Base-by-base conservation (phyloP, 2,797 vertebrate species). In the Phrynocephalus forsythii region DNA sequence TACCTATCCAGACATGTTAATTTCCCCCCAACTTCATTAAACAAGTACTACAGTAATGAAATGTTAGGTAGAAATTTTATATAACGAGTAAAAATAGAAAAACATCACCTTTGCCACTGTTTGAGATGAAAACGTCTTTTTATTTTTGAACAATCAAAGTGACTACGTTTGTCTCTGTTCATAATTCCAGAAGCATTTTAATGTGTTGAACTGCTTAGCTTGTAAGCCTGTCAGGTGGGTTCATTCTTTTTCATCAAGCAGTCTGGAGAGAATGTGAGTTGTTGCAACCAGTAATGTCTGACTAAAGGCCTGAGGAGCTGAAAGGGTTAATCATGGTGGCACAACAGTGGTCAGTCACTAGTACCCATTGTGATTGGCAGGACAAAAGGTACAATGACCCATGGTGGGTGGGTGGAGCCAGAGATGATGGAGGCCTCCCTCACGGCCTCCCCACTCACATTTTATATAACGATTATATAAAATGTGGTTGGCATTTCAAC, bases 11-110 rank as follows among this genome's bases (percentile, higher is more conserved):
- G 92, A 66, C 86, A 85, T 90, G 87, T 81, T 93, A 94, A 90
- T 91, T 89, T 91, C 90, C 67, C 69, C 85, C 85, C 86, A 90
- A 79, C 79, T 92, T 95, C 92, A 92, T 91, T 92, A 92, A 24
- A 60, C 91, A 93, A 92, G 83, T 92, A 79, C 72, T 83, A 72
- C 69, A 73, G 75, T 52, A 84, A 87, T 52, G 78, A 87, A 90
- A 76, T 22, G 63, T 76, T 90, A 75, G 44, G 28, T 82, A 82
- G 86, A 86, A 33, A 85, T 95, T 2, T 0, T 78, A 66, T 15
- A 1, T 82, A 91, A 89, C 87, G 82, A 87, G 3, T 33, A 76
- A 50, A 48, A 73, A n/a, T 69, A 69, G 28, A 90, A 90, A 91
- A 86, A 91, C 77, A 44, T 48, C 11, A 2, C 80, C 75, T 82